Evolutionary conservation across 2,113 vertebrate species (phyloP).

Genomic region (Agelaius tricolor): DNA sequence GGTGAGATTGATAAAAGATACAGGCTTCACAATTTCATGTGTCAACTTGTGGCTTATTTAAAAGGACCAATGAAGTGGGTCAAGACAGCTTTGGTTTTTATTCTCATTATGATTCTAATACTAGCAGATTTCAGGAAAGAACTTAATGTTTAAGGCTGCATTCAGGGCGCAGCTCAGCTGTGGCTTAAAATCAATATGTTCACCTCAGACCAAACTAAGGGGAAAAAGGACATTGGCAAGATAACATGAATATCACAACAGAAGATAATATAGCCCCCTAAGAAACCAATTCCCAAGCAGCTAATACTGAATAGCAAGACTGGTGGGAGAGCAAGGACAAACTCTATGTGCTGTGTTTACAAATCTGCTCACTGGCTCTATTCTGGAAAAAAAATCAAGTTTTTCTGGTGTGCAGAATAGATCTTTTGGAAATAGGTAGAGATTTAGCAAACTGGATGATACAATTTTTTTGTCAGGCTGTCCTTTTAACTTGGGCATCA

Average conservation of each 20-base stretch:
- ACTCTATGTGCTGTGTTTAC: neutral
- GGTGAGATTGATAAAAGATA: neutral
- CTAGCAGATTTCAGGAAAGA: neutral
- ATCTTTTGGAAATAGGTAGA: neutral
- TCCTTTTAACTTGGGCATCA: neutral
- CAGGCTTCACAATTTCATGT: neutral
- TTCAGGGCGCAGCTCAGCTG: neutral
- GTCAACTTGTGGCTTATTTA: neutral
- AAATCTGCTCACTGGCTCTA: neutral
- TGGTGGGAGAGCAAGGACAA: neutral
- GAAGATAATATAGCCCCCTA: neutral
- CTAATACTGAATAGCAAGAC: neutral
- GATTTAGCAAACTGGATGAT: neutral
- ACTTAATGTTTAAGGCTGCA: neutral
- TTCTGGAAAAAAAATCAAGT: neutral
- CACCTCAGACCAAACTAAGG: neutral
- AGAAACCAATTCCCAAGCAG: neutral
- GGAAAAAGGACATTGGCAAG: neutral
- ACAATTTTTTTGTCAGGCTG: conserved; percentile 24
- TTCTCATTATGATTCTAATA: neutral
- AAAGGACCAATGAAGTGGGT: neutral
- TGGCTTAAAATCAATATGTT: neutral
- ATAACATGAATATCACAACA: neutral
- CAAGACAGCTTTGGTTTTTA: neutral
- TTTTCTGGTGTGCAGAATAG: neutral